These are phyloP conservation scores for Patella caerulea DNA, from an alignment of 2,888 invertebrate genomes.

Conservation along the genomic window DNA sequence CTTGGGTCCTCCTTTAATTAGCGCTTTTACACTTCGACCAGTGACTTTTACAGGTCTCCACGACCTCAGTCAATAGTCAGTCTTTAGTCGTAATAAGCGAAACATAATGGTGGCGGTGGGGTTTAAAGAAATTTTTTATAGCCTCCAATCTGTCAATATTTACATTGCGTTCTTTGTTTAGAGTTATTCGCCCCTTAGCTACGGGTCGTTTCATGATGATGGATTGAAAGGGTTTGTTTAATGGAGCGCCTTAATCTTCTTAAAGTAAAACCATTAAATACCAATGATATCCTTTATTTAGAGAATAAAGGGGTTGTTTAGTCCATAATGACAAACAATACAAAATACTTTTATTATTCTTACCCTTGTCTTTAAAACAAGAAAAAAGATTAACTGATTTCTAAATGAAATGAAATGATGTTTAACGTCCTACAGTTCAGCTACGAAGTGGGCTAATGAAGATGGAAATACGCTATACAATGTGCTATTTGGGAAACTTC, in stretches of 20 bases:
- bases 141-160: conserved; percentile 3
- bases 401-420: neutral
- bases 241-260: too few species aligned
- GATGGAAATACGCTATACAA: neutral
- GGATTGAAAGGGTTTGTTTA: too few species aligned
- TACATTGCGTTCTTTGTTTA: neutral
- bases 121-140: neutral
- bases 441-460: neutral
- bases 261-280: neutral
- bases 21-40: neutral
- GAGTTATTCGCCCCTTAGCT: conserved; percentile 9
- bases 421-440: neutral
- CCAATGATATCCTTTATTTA: neutral
- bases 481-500: neutral
- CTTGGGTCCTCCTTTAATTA: neutral
- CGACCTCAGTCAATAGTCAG: neutral
- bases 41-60: neutral
- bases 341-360: neutral
- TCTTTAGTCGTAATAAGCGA: neutral
- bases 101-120: neutral
- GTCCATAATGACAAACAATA: neutral
- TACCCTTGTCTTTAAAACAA: neutral
- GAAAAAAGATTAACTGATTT: neutral
- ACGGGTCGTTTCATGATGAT: too few species aligned
- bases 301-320: neutral